These are phyloP conservation scores for Congeria kusceri DNA, from an alignment of 2,888 invertebrate species.

Conservation along the genomic window DNA sequence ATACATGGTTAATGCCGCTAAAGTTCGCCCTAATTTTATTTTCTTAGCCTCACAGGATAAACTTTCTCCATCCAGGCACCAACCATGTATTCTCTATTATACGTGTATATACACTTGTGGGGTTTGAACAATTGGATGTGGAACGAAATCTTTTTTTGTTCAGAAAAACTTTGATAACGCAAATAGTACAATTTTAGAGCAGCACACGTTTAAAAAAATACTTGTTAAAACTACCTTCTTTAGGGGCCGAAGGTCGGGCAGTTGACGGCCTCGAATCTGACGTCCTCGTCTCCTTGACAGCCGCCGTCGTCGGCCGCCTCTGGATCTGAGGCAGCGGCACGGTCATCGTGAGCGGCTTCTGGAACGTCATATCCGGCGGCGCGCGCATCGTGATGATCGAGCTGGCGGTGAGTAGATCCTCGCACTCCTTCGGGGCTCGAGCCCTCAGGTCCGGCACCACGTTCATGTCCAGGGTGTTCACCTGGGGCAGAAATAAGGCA, in stretches of 20 bases:
- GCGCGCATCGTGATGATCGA: conserved; percentile 70
- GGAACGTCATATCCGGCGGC: conserved; percentile 60
- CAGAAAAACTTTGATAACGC: no score
- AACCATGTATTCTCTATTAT: no score
- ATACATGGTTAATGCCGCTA: no score
- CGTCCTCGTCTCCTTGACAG: conserved; percentile 17
- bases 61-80: no score
- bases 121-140: no score
- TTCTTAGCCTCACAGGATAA: no score
- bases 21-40: no score
- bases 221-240: conserved; percentile 46
- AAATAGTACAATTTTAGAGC: no score
- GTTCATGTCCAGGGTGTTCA: conserved; percentile 77
- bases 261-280: conserved; percentile 58
- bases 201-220: no score
- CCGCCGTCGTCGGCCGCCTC: conserved; percentile 69
- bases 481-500: conserved; percentile 56
- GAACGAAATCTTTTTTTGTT: no score
- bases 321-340: conserved; percentile 77
- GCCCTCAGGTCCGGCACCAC: conserved; percentile 74
- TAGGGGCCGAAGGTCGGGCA: conserved; percentile 54
- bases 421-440: conserved; percentile 67
- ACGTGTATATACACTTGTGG: no score
- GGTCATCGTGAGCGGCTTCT: conserved; percentile 74
- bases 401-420: conserved; percentile 70